Conservation (phyloP, 1,140 invertebrate species). For the Musca vetustissima region DNA sequence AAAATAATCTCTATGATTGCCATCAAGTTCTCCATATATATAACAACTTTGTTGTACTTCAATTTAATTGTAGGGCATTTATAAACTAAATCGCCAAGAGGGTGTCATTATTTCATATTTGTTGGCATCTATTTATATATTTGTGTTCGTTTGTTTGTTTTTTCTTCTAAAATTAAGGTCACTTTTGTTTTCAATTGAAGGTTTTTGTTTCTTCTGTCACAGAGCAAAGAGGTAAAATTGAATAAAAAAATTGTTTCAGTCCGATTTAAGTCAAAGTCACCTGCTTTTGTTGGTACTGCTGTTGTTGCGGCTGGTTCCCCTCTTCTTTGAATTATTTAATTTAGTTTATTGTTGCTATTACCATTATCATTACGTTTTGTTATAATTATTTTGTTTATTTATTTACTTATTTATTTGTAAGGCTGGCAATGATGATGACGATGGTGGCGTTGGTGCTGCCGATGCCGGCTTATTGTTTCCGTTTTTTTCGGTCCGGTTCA, state of each 20-base stretch:
- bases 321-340: background rate
- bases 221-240: background rate
- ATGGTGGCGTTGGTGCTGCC: slow-evolving; percentile 11
- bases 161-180: background rate
- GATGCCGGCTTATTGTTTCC: background rate
- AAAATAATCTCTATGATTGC: no score
- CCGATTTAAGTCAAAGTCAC: background rate
- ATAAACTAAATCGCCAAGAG: no score
- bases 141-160: no score
- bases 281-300: background rate
- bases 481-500: slow-evolving; percentile 17
- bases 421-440: background rate
- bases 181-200: slow-evolving; percentile 19
- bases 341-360: background rate
- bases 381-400: slow-evolving; percentile 9
- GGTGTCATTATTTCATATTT: no score
- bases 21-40: no score
- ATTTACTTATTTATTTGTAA: background rate
- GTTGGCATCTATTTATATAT: no score
- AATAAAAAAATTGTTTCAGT: background rate
- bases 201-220: slow-evolving; percentile 6
- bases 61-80: no score
- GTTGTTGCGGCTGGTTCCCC: background rate
- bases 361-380: background rate
- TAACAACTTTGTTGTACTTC: no score